Base-by-base conservation (phyloP, 1,140 invertebrate species). In the Ostrea denselamellosa region DNA sequence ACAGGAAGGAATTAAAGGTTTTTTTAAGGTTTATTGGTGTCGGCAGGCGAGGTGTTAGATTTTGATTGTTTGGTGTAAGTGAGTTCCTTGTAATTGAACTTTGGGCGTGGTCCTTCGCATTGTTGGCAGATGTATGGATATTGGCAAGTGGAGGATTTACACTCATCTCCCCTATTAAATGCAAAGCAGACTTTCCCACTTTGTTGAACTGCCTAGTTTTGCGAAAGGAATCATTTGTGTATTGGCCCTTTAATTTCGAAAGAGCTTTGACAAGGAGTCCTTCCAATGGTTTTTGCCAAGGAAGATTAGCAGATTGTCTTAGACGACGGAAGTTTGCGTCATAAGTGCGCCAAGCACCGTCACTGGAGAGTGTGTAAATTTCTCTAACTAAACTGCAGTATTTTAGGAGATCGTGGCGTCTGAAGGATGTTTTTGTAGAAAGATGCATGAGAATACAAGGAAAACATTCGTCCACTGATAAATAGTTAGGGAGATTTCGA, bases 341-440 rank as follows among this genome's bases (percentile, higher is more conserved):
- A 22, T 88, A 88, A 4, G 56, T 34, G 2, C 53, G 19, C 44
- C 56, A 85, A 19, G 83, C 82, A 10, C 34, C 22, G 44, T 85
- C 62, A 0, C 83, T 83, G 51, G 44, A 51, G 2, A 54, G 8
- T 22, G 62, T 82, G 58, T 54, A 56, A 5, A 85, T 51, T 1
- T 88, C 81, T 44, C 52, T 53, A 12, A 88, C 51, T 14, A 71
- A 85, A 5, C 34, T 77, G 58, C 68, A 77, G 77, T 88, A 88
- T 88, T 88, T 88, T n/a, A 88, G 83, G 28, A 88, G 44, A 22
- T 85, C 71, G 44, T 53, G n/a, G 84, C 84, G 44, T 88, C 87
- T 17, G 25, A 22, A 8, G 83, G 83, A 34, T 28, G 77, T 58
- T 88, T 88, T 56, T 81, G 5, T 52, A 88, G 52, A 81, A 58